Conservation (phyloP, 2,888 invertebrate genomes). For the Pedicia rivosa region DNA sequence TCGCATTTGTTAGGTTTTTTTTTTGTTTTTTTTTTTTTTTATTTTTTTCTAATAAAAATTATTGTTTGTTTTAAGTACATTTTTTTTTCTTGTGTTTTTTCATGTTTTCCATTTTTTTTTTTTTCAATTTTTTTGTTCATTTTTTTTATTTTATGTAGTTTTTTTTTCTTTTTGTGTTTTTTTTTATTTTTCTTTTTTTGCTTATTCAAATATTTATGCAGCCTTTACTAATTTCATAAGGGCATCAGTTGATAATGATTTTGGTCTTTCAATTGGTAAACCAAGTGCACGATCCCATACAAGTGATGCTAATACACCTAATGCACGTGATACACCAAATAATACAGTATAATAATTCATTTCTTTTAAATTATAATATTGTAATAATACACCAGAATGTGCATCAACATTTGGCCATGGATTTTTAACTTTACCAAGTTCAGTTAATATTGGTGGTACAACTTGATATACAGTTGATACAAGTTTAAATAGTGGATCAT, state of each 20-base stretch:
- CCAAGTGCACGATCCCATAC: conserved; percentile 74
- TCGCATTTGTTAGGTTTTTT: no score
- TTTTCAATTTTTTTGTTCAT: no score
- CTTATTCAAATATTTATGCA: no score
- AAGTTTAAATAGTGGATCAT: conserved; percentile 63
- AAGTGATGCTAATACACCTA: conserved; percentile 62
- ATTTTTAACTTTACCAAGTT: conserved; percentile 78
- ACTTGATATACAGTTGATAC: conserved; percentile 71
- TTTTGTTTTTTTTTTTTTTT: no score
- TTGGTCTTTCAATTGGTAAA: conserved; percentile 68
- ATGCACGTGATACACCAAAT: conserved; percentile 75
- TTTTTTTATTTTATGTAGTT: no score
- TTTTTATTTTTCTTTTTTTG: no score
- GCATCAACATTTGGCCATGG: conserved; percentile 92
- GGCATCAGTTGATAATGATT: conserved; percentile 55
- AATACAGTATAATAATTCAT: conserved; percentile 85
- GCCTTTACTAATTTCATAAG: conserved; percentile 34
- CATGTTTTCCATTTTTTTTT: no score
- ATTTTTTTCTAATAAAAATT: no score
- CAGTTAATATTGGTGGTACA: conserved; percentile 64
- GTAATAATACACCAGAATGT: conserved; percentile 69
- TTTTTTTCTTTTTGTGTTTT: no score
- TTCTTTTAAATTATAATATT: conserved; percentile 74
- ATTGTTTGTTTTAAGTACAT: no score
- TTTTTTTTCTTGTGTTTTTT: no score